Evolutionary conservation across 2,797 vertebrate species (phyloP), one percentile per base, ranked within the genome.

Genomic region (Leptatherina wallacei): DNA sequence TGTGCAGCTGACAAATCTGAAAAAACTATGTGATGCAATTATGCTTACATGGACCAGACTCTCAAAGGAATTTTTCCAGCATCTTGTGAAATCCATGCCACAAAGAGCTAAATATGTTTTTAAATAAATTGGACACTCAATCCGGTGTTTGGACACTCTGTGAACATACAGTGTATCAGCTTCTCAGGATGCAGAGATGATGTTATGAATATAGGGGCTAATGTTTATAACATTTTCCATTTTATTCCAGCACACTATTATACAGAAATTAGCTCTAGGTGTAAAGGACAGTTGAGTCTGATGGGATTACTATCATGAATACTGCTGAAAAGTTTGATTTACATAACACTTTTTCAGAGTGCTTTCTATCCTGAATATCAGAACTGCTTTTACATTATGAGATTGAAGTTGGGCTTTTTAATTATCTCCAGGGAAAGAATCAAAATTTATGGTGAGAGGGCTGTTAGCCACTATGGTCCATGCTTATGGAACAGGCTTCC

Each of bases 1-100:
- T 71, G 38, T 42, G 27, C 29, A 58, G 35, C 42, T 63, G 54
- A 49, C 61, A 65, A 69, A 65, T 56, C 13, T 65, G 8, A 42
- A 56, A 32, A 69, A 49, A 61, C 55, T 63, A 30, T 30, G 32
- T 62, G 20, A 32, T 9, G 33, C 61, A 33, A 14, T 40, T 47
- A 36, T 49, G 54, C 49, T 61, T 32, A 68, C 35, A 63, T 24
- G 33, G 22, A 32, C 12, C 61, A 35, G 33, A 40, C 36, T 36
- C 20, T 29, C 27, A 44, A 42, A 61, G 4, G 51, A 57, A 36
- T 9, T 33, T 58, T 65, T 76, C 56, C 67, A 70, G 36, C 24
- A 60, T 54, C 42, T 65, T 74, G 38, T 5, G 60, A 49, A 47
- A 69, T 61, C 49, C 42, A 36, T 60, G 51, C 49, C 32, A 24